Evolutionary conservation across 2,113 vertebrate genomes (phyloP), one percentile per base, ranked within the genome.

Genomic region (Carollia perspicillata): DNA sequence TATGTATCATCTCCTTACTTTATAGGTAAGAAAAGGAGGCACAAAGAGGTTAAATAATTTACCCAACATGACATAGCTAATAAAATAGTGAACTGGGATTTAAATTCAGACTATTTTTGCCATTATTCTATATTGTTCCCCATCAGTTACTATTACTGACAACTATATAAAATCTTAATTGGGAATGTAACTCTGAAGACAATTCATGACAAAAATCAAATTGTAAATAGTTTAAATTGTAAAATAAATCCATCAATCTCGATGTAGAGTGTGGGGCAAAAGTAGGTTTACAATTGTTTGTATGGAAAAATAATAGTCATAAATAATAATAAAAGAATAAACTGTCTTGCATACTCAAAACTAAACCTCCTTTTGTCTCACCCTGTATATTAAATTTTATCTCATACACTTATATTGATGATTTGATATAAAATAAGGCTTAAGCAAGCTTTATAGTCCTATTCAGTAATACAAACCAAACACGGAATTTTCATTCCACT

Each of bases 401-500:
- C 10, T 66, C 30, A 47, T 63, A 23, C 11, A 85, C 77, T 63
- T 93, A 42, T 1, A 81, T 1, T 74, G 86, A 83, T 28, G 44
- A 83, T 89, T 6, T 95, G 20, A 88, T 71, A 51, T 80, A 89
- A 85, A 95, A 97, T 58, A 81, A 58, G 33, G 8, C 22, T 49
- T 44, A n/a, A 60, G 84, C 33, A 71, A 33, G 33, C 35, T 78
- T 55, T 89, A 44, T 72, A 63, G 77, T 40, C 11, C n/a, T 77
- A 81, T 5, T 97, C 53, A 89, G 49, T 22, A 75, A 68, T 0
- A n/a, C 5, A 63, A 84, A 84, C 7, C 53, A 96, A 97, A 18
- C 77, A 87, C 1, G 6, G 13, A 89, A 49, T 0, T 53, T 49
- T n/a, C 92, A 65, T 65, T 17, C 33, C 88, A 98, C 99, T 98